phyloP scores from a whole-genome alignment of 1,140 invertebrate species.

The Calliopsis andreniformis region DNA sequence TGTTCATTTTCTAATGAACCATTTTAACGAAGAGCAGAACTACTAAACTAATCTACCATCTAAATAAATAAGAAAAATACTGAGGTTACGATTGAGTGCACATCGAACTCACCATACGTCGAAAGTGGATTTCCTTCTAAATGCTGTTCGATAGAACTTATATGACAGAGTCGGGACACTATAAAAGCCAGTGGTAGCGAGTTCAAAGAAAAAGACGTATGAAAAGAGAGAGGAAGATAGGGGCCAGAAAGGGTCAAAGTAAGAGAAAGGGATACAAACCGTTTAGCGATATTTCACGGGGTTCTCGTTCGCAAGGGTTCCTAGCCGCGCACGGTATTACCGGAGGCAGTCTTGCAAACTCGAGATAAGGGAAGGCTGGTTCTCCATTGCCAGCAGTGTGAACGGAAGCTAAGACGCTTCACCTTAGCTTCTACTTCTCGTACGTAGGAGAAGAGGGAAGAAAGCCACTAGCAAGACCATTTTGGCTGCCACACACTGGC shows the following conservation, averaged over 20 bases:
- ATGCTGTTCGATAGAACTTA: background rate
- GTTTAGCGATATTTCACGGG: conserved; percentile 80
- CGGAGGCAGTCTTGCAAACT: conserved; percentile 80
- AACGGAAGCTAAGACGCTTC: conserved; percentile 71
- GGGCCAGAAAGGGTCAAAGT: conserved; percentile 24
- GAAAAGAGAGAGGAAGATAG: conserved; percentile 11
- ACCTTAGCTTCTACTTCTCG: conserved; percentile 44
- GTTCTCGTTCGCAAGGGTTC: conserved; percentile 71
- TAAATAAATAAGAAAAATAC: no score
- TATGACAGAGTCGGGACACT: background rate
- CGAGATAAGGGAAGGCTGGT: conserved; percentile 76
- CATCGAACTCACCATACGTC: background rate
- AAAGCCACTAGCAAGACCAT: conserved; percentile 73
- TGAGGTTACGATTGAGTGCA: background rate
- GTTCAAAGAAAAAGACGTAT: background rate
- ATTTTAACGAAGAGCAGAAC: no score
- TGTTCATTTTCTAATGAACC: no score
- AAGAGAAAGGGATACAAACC: conserved; percentile 64
- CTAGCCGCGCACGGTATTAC: conserved; percentile 74
- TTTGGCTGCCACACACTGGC: conserved; percentile 62
- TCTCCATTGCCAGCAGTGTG: conserved; percentile 68
- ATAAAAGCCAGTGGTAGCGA: background rate
- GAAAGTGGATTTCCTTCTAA: background rate
- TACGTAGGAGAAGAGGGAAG: conserved; percentile 45
- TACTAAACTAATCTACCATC: no score